These are phyloP conservation scores for Scleropages formosus DNA, from an alignment of 2,797 vertebrate genomes.

Conservation along the genomic window DNA sequence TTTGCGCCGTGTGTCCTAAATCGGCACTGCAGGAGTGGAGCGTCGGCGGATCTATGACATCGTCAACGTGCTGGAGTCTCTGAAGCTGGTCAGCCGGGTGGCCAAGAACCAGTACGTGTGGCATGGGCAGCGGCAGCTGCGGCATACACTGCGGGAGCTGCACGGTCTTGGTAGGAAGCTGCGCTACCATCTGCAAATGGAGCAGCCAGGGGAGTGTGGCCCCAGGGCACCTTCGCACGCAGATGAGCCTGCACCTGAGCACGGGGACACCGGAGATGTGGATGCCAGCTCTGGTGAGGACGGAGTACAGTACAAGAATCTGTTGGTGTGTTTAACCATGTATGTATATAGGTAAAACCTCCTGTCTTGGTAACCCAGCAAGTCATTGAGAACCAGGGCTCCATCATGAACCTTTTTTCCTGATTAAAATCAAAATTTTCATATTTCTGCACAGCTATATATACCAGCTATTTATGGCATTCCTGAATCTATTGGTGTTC, in stretches of 20 bases:
- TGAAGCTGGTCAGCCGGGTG: slow-evolving; percentile 85
- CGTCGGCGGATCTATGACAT: slow-evolving; percentile 92
- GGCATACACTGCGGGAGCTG: slow-evolving; percentile 74
- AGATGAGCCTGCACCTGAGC: neutral
- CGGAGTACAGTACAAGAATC: neutral
- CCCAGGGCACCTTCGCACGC: slow-evolving; percentile 42
- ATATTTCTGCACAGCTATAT: too few species aligned
- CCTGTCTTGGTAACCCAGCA: too few species aligned
- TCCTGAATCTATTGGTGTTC: too few species aligned
- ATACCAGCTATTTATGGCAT: too few species aligned
- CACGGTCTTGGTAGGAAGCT: slow-evolving; percentile 76
- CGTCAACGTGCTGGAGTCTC: slow-evolving; percentile 87
- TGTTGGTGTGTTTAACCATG: too few species aligned
- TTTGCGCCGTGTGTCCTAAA: neutral
- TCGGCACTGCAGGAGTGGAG: slow-evolving; percentile 76
- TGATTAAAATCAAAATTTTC: too few species aligned
- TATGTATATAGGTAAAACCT: too few species aligned
- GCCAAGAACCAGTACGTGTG: slow-evolving; percentile 93
- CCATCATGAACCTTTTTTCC: too few species aligned
- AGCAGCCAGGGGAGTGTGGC: slow-evolving; percentile 40
- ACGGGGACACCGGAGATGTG: slow-evolving; percentile 60
- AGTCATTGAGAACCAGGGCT: too few species aligned
- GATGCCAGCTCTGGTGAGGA: slow-evolving; percentile 72
- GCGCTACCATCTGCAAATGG: slow-evolving; percentile 82
- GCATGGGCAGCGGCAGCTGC: slow-evolving; percentile 80